Base-by-base conservation (phyloP, 2,113 vertebrate genomes). In the Choloepus hoffmanni region DNA sequence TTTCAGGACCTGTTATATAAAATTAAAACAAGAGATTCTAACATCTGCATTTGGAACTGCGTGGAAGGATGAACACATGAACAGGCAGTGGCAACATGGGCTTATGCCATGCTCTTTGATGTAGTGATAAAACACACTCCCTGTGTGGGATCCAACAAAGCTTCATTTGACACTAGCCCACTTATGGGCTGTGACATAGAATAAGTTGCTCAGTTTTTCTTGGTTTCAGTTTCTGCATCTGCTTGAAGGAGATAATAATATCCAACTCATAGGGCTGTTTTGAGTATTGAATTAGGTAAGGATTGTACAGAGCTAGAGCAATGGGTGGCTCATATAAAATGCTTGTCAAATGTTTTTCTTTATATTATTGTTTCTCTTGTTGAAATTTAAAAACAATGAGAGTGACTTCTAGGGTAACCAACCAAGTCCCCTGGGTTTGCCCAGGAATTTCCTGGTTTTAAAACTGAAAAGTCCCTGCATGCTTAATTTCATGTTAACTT, bases 141-240 rank as follows among this genome's bases (percentile, higher is more conserved):
- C 21, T 55, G 26, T 65, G 23, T 36, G 2, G 24, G 19, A 30
- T 78, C 15, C 67, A 30, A 74, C 5, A 79, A 2, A 60, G 6
- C 16, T 85, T 53, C n/a, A 28, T 21, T 60, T 63, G 58, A 33
- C 12, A 50, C 26, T 21, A 73, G 11, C 48, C 8, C 30, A 5
- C 10, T 33, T 73, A n/a, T 36, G n/a, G 14, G 10, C 15, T 76
- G 24, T n/a, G 21, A 73, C 13, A 5, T 13, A 62, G 85, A 90
- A 55, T 19, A 74, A 11, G 7, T 76, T 81, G 15, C 21, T 73
- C 26, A 30, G 33, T 55, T 36, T 85, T 86, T 74, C 67, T 93
- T 11, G 81, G 67, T 21, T 60, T 96, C 45, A 58, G 30, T 95
- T 86, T 95, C 58, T 81, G 43, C 23, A 53, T 67, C 78, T 92